Evolutionary conservation across 2,888 invertebrate genomes (phyloP).

Genomic region (Drosophila incognita): DNA sequence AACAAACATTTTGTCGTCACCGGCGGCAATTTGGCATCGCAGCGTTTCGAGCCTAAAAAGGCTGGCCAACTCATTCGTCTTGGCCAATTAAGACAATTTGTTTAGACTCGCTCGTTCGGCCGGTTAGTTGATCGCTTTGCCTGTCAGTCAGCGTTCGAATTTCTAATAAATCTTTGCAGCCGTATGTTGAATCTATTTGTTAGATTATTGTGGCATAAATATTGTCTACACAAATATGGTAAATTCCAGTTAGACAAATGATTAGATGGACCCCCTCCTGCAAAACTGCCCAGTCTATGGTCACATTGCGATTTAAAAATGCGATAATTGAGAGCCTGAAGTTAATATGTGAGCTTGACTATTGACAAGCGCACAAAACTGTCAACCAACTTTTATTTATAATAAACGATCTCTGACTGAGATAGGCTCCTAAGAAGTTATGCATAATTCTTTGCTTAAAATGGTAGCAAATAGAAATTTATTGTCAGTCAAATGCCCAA

Average conservation of each 20-base stretch:
- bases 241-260: constrained; percentile 58
- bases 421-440: constrained; percentile 11
- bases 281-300: constrained; percentile 24
- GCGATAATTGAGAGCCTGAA: constrained; percentile 46
- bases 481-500: neutral
- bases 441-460: constrained; percentile 23
- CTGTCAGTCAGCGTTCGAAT: constrained; percentile 52
- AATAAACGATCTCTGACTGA: constrained; percentile 29
- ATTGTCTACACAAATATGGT: constrained; percentile 55
- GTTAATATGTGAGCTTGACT: constrained; percentile 24
- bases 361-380: constrained; percentile 12
- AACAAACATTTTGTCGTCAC: constrained; percentile 44
- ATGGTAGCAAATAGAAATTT: constrained; percentile 21
- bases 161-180: constrained; percentile 58
- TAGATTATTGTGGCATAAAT: constrained; percentile 57
- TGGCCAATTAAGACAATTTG: constrained; percentile 72
- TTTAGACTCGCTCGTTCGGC: constrained; percentile 35
- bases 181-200: constrained; percentile 41
- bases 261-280: constrained; percentile 37
- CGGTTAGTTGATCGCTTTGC: constrained; percentile 21
- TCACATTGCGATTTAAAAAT: constrained; percentile 38
- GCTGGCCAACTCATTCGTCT: constrained; percentile 57
- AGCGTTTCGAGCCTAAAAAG: constrained; percentile 50
- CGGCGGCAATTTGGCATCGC: constrained; percentile 26
- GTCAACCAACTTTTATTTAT: constrained; percentile 12